A percentile compares a stretch with the other conserved stretches of the same genome.
These are phyloP conservation scores for Operophtera brumata DNA, from an alignment of 2,888 invertebrate species.

Conservation along the genomic window DNA sequence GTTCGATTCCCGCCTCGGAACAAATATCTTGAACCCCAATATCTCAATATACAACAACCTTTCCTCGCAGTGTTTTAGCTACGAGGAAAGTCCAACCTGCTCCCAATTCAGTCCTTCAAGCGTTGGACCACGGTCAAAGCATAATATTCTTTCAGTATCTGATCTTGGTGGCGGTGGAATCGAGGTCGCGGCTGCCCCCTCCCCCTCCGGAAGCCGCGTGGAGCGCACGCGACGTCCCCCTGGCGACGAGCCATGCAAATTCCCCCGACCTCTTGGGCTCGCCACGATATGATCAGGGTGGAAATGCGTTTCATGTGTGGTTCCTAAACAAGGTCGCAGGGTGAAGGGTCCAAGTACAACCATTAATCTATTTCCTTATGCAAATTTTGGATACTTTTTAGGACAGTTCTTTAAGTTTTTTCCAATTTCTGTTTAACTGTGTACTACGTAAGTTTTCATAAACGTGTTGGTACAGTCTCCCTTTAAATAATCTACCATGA, in stretches of 20 bases:
- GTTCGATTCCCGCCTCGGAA: too few species aligned
- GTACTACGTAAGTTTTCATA: neutral
- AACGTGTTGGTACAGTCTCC: neutral
- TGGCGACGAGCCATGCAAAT: constrained; percentile 73
- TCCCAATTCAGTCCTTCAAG: constrained; percentile 26
- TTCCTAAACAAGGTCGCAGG: constrained; percentile 56
- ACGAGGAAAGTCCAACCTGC: neutral
- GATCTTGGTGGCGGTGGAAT: constrained; percentile 61
- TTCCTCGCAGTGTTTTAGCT: neutral
- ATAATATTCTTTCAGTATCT: constrained; percentile 56
- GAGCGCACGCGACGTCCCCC: constrained; percentile 62
- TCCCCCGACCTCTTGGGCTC: constrained; percentile 54
- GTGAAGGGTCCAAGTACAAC: constrained; percentile 37
- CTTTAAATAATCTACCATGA: neutral
- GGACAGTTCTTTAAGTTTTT: constrained; percentile 1
- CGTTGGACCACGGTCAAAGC: constrained; percentile 49
- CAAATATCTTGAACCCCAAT: too few species aligned
- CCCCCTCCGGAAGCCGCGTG: constrained; percentile 64
- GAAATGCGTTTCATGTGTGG: constrained; percentile 57
- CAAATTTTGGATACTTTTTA: constrained; percentile 23
- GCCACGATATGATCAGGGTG: constrained; percentile 46
- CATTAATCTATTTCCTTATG: constrained; percentile 36
- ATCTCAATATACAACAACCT: too few species aligned
- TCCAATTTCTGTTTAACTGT: neutral
- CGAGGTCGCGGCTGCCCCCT: constrained; percentile 51